Conservation (phyloP, 35 echinoderm and acorn worm genomes). For the Strongylocentrotus purpuratus region DNA sequence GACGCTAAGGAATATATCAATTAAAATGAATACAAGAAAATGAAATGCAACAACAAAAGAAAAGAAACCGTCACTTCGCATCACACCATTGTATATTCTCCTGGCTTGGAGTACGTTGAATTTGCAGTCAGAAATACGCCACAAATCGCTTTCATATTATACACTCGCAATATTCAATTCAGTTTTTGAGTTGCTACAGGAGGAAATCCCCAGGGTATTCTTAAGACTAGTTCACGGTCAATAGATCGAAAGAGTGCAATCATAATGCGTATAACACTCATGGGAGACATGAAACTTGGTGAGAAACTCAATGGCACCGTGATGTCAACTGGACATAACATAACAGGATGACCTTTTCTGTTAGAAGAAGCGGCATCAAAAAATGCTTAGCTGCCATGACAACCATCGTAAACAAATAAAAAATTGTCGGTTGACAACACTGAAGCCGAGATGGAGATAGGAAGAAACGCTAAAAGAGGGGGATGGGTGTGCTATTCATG, state of each 20-base stretch:
- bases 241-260: background rate
- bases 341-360: background rate
- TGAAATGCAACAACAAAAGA: too few relatives aligned
- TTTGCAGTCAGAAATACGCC: too few relatives aligned
- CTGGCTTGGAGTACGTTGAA: too few relatives aligned
- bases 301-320: background rate
- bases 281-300: background rate
- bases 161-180: background rate
- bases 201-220: background rate
- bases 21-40: too few relatives aligned
- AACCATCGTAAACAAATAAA: background rate
- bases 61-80: too few relatives aligned
- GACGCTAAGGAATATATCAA: too few relatives aligned
- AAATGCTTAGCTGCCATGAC: slow-evolving; percentile 1
- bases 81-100: too few relatives aligned
- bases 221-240: background rate
- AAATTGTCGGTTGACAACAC: background rate
- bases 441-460: too few relatives aligned
- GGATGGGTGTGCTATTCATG: too few relatives aligned
- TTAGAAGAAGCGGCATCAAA: background rate
- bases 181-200: background rate
- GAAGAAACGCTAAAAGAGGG: too few relatives aligned
- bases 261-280: background rate
- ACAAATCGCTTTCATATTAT: too few relatives aligned
- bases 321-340: background rate